These are phyloP conservation scores for Drosophila saltans DNA, from an alignment of 1,140 invertebrate genomes.

Conservation along the genomic window DNA sequence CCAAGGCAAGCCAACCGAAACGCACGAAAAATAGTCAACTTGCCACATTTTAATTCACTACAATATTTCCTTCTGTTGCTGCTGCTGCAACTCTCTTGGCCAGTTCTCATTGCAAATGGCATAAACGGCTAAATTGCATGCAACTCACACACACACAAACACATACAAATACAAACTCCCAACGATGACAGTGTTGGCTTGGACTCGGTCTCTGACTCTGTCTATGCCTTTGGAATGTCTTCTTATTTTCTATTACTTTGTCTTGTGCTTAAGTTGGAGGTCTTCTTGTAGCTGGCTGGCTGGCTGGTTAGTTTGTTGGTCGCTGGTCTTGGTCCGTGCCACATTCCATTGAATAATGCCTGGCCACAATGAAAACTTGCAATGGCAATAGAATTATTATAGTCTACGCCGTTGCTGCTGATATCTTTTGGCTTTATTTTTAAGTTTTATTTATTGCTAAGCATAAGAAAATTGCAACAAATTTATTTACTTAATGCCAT, in stretches of 20 bases:
- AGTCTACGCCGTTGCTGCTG: slow-evolving; percentile 27
- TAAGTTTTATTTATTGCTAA: slow-evolving; percentile 64
- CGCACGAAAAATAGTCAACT: slow-evolving; percentile 76
- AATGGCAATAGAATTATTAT: slow-evolving; percentile 72
- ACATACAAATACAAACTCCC: slow-evolving; percentile 1
- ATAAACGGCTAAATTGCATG: slow-evolving; percentile 62
- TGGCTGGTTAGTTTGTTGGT: slow-evolving; percentile 47
- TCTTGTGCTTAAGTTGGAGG: slow-evolving; percentile 58
- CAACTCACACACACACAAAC: slow-evolving; percentile 43
- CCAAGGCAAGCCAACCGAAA: slow-evolving; percentile 44
- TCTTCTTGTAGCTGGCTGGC: slow-evolving; percentile 19
- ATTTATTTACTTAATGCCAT: slow-evolving; percentile 5
- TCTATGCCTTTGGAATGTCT: slow-evolving; percentile 46
- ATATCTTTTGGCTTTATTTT: slow-evolving; percentile 63
- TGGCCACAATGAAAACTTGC: slow-evolving; percentile 18
- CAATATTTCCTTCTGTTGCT: slow-evolving; percentile 62
- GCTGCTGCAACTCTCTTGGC: slow-evolving; percentile 20
- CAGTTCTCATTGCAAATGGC: slow-evolving; percentile 55
- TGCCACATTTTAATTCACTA: slow-evolving; percentile 80
- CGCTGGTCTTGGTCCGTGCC: slow-evolving; percentile 14
- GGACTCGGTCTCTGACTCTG: slow-evolving; percentile 44
- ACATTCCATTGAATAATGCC: slow-evolving; percentile 36
- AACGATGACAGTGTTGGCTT: slow-evolving; percentile 23
- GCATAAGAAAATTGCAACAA: slow-evolving; percentile 14
- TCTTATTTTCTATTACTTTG: slow-evolving; percentile 55